A percentile compares a stretch with the other conserved stretches of the same genome.
Evolutionary conservation across 2,888 invertebrate species (phyloP).

Genomic region (Merodon equestris): DNA sequence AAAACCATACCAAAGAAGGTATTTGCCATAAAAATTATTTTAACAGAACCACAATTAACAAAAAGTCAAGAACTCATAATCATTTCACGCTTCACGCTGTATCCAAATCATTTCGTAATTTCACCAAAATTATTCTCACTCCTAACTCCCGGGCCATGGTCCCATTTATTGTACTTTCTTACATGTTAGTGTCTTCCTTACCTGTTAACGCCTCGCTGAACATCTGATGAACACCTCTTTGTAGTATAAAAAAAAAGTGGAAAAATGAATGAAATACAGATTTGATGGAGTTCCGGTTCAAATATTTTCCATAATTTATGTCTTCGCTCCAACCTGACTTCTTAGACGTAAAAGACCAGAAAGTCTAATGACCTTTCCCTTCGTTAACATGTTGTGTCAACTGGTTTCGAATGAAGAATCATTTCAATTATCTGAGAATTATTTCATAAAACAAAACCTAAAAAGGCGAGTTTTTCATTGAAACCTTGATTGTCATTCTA

Average conservation of each 20-base stretch:
- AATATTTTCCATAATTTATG: slow-evolving; percentile 62
- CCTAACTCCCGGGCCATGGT: slow-evolving; percentile 14
- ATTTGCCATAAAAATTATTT: no score
- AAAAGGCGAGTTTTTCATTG: no score
- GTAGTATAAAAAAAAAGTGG: not conserved
- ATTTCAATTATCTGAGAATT: no score
- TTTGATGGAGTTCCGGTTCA: slow-evolving; percentile 65
- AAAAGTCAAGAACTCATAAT: not conserved
- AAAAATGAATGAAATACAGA: slow-evolving; percentile 4
- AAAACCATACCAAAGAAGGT: no score
- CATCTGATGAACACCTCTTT: slow-evolving; percentile 62
- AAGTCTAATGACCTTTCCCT: slow-evolving; percentile 15
- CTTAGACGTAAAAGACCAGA: not conserved
- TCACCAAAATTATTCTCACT: slow-evolving; percentile 24
- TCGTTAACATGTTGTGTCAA: not conserved
- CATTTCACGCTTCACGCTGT: slow-evolving; percentile 55
- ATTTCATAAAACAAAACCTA: no score
- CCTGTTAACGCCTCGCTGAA: slow-evolving; percentile 56
- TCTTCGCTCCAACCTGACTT: slow-evolving; percentile 52
- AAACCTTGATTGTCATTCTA: no score
- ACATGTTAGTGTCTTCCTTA: slow-evolving; percentile 49
- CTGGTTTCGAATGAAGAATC: no score
- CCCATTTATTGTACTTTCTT: slow-evolving; percentile 15
- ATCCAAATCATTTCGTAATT: slow-evolving; percentile 35
- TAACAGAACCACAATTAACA: no score